Conservation (phyloP, 1,140 invertebrate species). For the Papilio glaucus region DNA sequence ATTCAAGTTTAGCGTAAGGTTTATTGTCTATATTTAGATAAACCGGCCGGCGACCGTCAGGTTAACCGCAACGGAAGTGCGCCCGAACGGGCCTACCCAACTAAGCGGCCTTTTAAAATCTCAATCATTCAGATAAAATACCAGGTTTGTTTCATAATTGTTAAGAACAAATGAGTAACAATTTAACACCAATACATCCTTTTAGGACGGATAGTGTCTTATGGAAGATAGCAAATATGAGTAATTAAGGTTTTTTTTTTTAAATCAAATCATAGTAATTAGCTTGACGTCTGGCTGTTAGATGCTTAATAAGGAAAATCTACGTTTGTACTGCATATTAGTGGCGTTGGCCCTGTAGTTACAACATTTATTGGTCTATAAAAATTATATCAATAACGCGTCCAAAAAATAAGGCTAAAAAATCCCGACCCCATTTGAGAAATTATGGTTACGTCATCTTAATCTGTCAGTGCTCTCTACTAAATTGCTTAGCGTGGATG, state of each 20-base stretch:
- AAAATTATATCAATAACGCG: not conserved
- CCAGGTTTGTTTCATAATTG: slow-evolving; percentile 19
- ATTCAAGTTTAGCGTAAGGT: not conserved
- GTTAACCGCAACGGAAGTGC: slow-evolving; percentile 21
- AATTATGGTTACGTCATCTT: slow-evolving; percentile 9
- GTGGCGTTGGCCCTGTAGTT: too few relatives aligned
- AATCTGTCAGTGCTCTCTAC: slow-evolving; percentile 17
- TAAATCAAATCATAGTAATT: too few relatives aligned
- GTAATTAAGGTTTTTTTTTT: too few relatives aligned
- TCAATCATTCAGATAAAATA: slow-evolving; percentile 3
- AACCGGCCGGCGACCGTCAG: not conserved
- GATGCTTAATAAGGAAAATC: too few relatives aligned
- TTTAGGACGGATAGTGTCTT: too few relatives aligned
- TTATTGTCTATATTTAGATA: slow-evolving; percentile 8
- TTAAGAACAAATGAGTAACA: not conserved
- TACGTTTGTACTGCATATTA: too few relatives aligned
- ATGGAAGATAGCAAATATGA: too few relatives aligned
- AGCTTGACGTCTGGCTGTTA: too few relatives aligned
- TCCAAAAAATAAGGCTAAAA: not conserved
- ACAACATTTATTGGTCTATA: too few relatives aligned
- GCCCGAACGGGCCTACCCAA: not conserved
- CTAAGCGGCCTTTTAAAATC: slow-evolving; percentile 2
- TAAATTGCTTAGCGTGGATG: slow-evolving; percentile 3
- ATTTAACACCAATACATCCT: too few relatives aligned
- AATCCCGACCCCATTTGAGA: not conserved